Conservation (phyloP, 2,888 invertebrate species). For the Schrankia costaestrigalis region DNA sequence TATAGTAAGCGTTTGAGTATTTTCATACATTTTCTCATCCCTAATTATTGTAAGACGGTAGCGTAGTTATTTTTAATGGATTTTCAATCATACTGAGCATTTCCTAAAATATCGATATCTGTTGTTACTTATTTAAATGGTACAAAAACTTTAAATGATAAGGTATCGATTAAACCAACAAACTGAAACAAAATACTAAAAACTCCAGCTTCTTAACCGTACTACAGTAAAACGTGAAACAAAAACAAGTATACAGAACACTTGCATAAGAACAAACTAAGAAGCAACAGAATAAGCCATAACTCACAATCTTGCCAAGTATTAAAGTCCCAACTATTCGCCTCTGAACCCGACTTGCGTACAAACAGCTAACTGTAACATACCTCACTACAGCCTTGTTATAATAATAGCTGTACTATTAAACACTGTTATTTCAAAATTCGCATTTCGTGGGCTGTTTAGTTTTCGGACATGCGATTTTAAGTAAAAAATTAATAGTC, state of each 20-base stretch:
- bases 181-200: too few relatives aligned
- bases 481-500: slow-evolving; percentile 39
- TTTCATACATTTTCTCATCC: too few relatives aligned
- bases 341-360: slow-evolving; percentile 22
- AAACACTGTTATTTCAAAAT: slow-evolving; percentile 57
- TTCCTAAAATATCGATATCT: too few relatives aligned
- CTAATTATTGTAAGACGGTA: too few relatives aligned
- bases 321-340: slow-evolving; percentile 4
- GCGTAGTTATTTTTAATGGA: too few relatives aligned
- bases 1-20: too few relatives aligned
- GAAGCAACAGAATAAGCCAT: neutral
- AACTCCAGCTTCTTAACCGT: too few relatives aligned
- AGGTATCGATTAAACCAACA: too few relatives aligned
- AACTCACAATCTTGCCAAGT: slow-evolving; percentile 2
- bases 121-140: too few relatives aligned
- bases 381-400: slow-evolving; percentile 36
- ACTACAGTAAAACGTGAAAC: too few relatives aligned
- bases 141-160: too few relatives aligned
- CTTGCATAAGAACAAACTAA: neutral
- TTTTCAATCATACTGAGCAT: too few relatives aligned
- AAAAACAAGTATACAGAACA: neutral
- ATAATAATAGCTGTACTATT: slow-evolving; percentile 50
- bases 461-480: slow-evolving; percentile 56
- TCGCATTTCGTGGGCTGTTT: slow-evolving; percentile 48
- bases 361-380: slow-evolving; percentile 39